These are phyloP conservation scores for Drosophila melanica DNA, from an alignment of 1,140 invertebrate species.

Conservation along the genomic window DNA sequence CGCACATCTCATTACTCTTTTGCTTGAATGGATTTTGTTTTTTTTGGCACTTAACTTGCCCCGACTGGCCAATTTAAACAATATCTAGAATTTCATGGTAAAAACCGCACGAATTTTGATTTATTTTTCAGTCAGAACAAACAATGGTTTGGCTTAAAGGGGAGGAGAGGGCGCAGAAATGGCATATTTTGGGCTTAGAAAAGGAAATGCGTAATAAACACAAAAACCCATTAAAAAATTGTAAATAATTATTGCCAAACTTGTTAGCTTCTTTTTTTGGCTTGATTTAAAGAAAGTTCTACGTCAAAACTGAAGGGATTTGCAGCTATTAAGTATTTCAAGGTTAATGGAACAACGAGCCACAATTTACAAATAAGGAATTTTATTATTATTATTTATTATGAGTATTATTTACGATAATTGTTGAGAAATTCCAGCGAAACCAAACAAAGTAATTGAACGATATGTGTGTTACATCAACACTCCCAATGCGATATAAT, in stretches of 20 bases:
- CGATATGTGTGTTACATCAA: slow-evolving; percentile 41
- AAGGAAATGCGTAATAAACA: slow-evolving; percentile 13
- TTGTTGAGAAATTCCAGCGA: slow-evolving; percentile 31
- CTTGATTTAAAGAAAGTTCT: not conserved
- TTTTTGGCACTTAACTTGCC: slow-evolving; percentile 25
- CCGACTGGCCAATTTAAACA: slow-evolving; percentile 61
- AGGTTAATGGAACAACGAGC: not conserved
- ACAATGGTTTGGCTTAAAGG: slow-evolving; percentile 39
- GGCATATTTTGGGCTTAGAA: no score
- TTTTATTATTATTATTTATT: no score
- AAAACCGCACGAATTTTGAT: slow-evolving; percentile 62
- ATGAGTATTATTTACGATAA: slow-evolving; percentile 43
- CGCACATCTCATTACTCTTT: slow-evolving; percentile 23
- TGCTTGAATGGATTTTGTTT: slow-evolving; percentile 11
- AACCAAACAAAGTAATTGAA: slow-evolving; percentile 67
- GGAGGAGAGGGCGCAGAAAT: not conserved
- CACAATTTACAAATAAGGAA: not conserved
- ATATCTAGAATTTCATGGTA: slow-evolving; percentile 62
- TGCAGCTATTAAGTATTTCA: not conserved
- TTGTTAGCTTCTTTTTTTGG: not conserved
- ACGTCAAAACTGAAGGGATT: not conserved
- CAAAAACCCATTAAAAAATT: not conserved
- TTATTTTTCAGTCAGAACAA: slow-evolving; percentile 28
- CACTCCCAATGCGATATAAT: slow-evolving; percentile 18
- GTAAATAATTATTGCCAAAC: not conserved